These are phyloP conservation scores for Planococcus citri DNA, from an alignment of 1,140 invertebrate species.

Conservation along the genomic window DNA sequence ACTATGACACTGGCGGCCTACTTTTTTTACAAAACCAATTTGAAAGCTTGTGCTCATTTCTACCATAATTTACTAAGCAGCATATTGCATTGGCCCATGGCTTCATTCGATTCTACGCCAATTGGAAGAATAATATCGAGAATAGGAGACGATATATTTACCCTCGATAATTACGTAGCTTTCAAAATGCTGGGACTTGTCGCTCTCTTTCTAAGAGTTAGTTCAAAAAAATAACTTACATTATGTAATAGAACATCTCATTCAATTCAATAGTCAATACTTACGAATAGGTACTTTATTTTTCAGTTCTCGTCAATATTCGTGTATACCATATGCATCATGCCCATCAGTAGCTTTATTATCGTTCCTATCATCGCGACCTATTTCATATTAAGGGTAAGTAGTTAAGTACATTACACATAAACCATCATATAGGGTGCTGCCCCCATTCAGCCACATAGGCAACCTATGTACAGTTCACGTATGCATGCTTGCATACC, in stretches of 20 bases:
- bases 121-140: constrained; percentile 71
- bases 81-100: constrained; percentile 59
- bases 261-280: not conserved
- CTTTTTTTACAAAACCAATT: not conserved
- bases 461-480: too few relatives aligned
- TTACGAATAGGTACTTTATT: constrained; percentile 54
- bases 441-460: too few relatives aligned
- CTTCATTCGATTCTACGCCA: constrained; percentile 82
- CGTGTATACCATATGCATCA: constrained; percentile 63
- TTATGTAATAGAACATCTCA: not conserved
- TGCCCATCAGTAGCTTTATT: constrained; percentile 81
- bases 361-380: constrained; percentile 50
- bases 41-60: constrained; percentile 53
- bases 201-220: not conserved
- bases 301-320: constrained; percentile 84
- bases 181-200: not conserved
- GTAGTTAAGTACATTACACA: too few relatives aligned
- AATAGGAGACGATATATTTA: constrained; percentile 55
- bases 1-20: not conserved
- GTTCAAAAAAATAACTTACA: not conserved
- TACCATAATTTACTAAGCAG: constrained; percentile 61
- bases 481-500: too few relatives aligned
- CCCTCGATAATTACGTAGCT: constrained; percentile 42
- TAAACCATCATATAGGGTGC: too few relatives aligned
- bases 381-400: not conserved